phyloP scores from a whole-genome alignment of 1,140 invertebrate genomes.

The Drosophila bipectinata region DNA sequence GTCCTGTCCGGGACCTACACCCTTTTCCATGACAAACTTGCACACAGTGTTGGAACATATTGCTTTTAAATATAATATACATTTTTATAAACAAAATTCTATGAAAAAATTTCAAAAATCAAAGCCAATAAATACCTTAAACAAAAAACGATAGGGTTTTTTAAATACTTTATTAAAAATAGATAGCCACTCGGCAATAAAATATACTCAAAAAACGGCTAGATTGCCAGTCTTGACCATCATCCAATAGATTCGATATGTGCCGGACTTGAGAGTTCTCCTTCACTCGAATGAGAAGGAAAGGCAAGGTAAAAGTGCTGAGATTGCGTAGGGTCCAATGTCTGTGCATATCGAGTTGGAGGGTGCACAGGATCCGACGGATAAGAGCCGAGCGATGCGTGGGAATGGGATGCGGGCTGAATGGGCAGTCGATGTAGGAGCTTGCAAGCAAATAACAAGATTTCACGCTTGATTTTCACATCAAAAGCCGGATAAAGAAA shows the following conservation, averaged over 20 bases:
- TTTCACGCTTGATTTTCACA: slow-evolving; percentile 72
- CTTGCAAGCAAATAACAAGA: slow-evolving; percentile 67
- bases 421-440: slow-evolving; percentile 18
- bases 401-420: slow-evolving; percentile 4
- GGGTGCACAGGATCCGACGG: neutral
- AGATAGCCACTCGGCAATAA: neutral
- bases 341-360: slow-evolving; percentile 22
- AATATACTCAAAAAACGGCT: neutral
- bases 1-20: neutral
- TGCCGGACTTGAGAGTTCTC: slow-evolving; percentile 30
- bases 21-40: neutral
- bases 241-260: slow-evolving; percentile 9
- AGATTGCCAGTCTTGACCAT: neutral
- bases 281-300: slow-evolving; percentile 27
- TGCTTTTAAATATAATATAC: too few species aligned
- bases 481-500: slow-evolving; percentile 61
- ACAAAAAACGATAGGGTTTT: too few species aligned
- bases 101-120: too few species aligned
- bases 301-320: slow-evolving; percentile 42
- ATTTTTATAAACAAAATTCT: too few species aligned
- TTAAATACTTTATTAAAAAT: too few species aligned
- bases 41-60: too few species aligned
- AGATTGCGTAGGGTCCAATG: slow-evolving; percentile 46
- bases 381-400: neutral
- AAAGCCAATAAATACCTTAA: too few species aligned